A percentile compares a stretch with the other conserved stretches of the same genome.
Conservation (phyloP, 2,113 vertebrate genomes). For the Corapipo altera region DNA sequence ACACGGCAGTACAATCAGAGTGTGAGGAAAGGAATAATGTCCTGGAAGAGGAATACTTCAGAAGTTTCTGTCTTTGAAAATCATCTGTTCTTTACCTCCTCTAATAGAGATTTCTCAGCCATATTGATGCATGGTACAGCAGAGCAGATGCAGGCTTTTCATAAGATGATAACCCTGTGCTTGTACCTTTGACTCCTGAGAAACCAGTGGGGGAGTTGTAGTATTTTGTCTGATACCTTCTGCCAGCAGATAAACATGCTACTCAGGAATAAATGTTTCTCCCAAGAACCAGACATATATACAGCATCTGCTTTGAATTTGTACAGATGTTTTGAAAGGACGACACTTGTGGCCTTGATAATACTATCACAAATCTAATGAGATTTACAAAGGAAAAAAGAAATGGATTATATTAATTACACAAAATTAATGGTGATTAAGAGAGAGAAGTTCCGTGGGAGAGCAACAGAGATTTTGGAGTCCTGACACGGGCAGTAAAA, state of each 20-base stretch:
- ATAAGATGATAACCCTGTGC: background rate
- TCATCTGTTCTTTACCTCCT: background rate
- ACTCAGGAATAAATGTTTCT: background rate
- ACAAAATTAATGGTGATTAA: background rate
- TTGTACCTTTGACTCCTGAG: background rate
- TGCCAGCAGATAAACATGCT: background rate
- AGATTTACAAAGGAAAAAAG: background rate
- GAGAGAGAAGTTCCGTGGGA: background rate
- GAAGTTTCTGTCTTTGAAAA: background rate
- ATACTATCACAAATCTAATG: background rate
- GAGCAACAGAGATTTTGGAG: background rate
- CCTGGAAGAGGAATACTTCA: background rate
- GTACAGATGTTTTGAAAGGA: background rate
- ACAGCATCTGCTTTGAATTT: background rate
- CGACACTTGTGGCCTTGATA: background rate
- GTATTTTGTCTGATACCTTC: background rate
- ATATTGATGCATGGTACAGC: rapidly evolving
- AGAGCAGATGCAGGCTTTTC: background rate
- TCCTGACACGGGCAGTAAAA: background rate
- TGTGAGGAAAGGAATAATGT: background rate
- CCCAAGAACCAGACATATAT: background rate
- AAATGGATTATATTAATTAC: background rate
- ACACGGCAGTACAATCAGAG: background rate
- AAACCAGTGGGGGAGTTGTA: background rate
- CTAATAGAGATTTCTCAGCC: background rate